These are phyloP conservation scores for Luehdorfia chinensis DNA, from an alignment of 1,140 invertebrate species.

Conservation along the genomic window DNA sequence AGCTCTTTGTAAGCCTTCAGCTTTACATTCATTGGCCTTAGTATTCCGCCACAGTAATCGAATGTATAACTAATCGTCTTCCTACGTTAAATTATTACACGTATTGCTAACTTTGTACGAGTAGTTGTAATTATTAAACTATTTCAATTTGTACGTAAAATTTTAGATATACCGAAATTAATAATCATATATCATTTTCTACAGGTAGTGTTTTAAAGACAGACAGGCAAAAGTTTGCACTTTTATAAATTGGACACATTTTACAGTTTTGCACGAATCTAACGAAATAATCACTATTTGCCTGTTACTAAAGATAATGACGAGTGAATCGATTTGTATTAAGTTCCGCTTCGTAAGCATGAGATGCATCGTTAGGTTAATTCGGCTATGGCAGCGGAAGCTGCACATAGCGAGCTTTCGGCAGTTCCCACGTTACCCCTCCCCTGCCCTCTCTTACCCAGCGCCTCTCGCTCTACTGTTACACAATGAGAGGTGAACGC, in stretches of 20 bases:
- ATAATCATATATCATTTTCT: too few relatives aligned
- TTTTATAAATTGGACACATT: slow-evolving; percentile 11
- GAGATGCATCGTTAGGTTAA: slow-evolving; percentile 68
- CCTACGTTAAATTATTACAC: neutral
- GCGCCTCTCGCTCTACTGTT: slow-evolving; percentile 38
- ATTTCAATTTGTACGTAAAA: too few relatives aligned
- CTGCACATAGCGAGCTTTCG: slow-evolving; percentile 69
- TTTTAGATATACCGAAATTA: too few relatives aligned
- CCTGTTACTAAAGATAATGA: slow-evolving; percentile 60
- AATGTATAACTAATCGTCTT: slow-evolving; percentile 25
- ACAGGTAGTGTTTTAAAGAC: too few relatives aligned
- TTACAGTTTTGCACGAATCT: too few relatives aligned
- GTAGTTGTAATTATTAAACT: too few relatives aligned
- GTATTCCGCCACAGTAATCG: slow-evolving; percentile 21
- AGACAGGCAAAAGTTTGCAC: too few relatives aligned
- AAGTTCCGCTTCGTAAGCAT: slow-evolving; percentile 33
- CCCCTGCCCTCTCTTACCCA: slow-evolving; percentile 28
- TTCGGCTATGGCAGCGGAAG: slow-evolving; percentile 68
- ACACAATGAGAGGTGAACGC: slow-evolving; percentile 75
- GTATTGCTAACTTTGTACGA: too few relatives aligned
- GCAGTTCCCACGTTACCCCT: slow-evolving; percentile 69
- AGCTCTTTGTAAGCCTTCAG: slow-evolving; percentile 55
- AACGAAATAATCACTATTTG: too few relatives aligned
- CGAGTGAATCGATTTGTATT: slow-evolving; percentile 58
- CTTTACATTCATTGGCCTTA: slow-evolving; percentile 26